Evolutionary conservation across 2,797 vertebrate species (phyloP).

Genomic region (Cirrhinus mrigala): DNA sequence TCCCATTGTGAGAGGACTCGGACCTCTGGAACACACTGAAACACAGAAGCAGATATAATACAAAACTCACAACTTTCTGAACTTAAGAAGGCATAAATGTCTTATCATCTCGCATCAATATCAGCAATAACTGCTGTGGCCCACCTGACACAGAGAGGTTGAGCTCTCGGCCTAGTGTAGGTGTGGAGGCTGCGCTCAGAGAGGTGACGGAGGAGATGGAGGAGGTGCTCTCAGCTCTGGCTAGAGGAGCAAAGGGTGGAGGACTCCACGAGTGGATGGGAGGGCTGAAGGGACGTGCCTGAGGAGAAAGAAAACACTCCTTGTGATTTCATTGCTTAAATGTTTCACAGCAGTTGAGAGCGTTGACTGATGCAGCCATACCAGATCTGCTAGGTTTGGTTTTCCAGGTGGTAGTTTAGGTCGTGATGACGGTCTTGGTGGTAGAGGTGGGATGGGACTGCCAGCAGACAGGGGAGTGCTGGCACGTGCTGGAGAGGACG

Average conservation of each 20-base stretch:
- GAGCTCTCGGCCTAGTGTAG: conserved; percentile 90
- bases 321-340: neutral
- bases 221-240: conserved; percentile 96
- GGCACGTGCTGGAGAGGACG: conserved; percentile 91
- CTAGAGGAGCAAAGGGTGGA: conserved; percentile 93
- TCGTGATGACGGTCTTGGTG: conserved; percentile 89
- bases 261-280: conserved; percentile 93
- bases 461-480: conserved; percentile 86
- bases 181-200: conserved; percentile 95
- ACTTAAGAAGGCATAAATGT: neutral
- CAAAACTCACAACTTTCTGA: conserved; percentile 35
- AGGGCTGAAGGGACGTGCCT: conserved; percentile 95
- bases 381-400: conserved; percentile 87
- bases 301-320: conserved; percentile 52
- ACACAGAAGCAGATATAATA: conserved; percentile 55
- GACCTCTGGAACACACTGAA: conserved; percentile 93
- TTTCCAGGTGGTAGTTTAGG: conserved; percentile 95
- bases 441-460: conserved; percentile 89
- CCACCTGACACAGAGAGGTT: conserved; percentile 78
- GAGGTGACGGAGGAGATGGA: conserved; percentile 97
- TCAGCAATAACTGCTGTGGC: conserved; percentile 13
- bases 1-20: conserved; percentile 97
- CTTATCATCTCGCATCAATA: neutral
- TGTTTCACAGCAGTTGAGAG: neutral
- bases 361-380: conserved; percentile 68